phyloP scores from a whole-genome alignment of 2,888 invertebrate genomes.

The Azorinus chamasolen region DNA sequence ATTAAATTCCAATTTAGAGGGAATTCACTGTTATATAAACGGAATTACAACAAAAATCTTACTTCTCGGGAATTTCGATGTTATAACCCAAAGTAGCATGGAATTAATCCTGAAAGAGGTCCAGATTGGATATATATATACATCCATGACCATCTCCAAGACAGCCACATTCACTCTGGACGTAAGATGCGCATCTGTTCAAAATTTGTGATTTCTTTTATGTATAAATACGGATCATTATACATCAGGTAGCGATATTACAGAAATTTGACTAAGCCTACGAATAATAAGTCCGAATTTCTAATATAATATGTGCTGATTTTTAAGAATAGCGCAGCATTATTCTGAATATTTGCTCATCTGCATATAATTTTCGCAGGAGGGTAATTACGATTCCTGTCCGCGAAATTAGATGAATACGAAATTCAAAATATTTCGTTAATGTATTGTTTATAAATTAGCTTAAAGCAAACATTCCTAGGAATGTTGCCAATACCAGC shows the following conservation, averaged over 20 bases:
- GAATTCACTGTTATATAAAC: too few relatives aligned
- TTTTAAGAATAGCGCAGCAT: slow-evolving; percentile 45
- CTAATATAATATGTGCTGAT: slow-evolving; percentile 65
- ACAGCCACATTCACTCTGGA: too few relatives aligned
- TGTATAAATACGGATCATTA: slow-evolving; percentile 52
- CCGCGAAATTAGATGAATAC: slow-evolving; percentile 62
- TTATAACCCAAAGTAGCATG: too few relatives aligned
- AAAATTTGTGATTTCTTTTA: slow-evolving; percentile 46
- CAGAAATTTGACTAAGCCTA: slow-evolving; percentile 57
- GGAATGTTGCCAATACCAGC: neutral
- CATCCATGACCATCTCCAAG: too few relatives aligned
- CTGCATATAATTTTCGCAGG: slow-evolving; percentile 59
- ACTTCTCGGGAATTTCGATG: too few relatives aligned
- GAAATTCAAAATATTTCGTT: slow-evolving; percentile 48
- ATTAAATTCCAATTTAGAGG: too few relatives aligned
- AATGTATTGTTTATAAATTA: slow-evolving; percentile 58
- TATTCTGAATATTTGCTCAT: slow-evolving; percentile 54
- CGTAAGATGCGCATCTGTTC: neutral
- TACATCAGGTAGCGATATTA: slow-evolving; percentile 58
- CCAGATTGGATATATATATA: too few relatives aligned
- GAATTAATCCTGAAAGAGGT: too few relatives aligned
- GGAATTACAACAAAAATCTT: too few relatives aligned
- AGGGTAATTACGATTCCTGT: slow-evolving; percentile 55
- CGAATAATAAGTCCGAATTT: slow-evolving; percentile 61
- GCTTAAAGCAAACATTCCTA: slow-evolving; percentile 9